These are phyloP conservation scores for Knipowitschia caucasica DNA, from an alignment of 2,797 vertebrate genomes.

Conservation along the genomic window DNA sequence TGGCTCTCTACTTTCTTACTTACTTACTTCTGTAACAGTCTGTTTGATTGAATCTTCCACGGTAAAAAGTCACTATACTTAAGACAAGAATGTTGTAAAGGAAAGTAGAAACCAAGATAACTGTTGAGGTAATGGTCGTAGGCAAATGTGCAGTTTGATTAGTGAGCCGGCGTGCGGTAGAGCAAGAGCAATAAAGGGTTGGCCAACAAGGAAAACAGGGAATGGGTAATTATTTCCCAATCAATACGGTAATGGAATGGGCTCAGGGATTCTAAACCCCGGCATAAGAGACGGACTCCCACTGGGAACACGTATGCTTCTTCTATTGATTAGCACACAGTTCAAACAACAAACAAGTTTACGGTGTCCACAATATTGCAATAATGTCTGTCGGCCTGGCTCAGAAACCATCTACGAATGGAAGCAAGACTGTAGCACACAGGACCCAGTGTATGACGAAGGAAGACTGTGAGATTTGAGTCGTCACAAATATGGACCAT, in stretches of 20 bases:
- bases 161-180: background rate
- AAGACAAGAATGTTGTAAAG: slow-evolving; percentile 12
- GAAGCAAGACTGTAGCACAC: too few species aligned
- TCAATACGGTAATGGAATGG: slow-evolving; percentile 47
- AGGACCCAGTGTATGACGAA: too few species aligned
- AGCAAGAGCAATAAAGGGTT: slow-evolving; percentile 4
- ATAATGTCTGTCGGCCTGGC: background rate
- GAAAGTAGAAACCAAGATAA: slow-evolving; percentile 12
- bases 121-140: slow-evolving; percentile 3
- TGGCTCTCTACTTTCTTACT: too few species aligned
- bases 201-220: slow-evolving; percentile 22
- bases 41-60: slow-evolving; percentile 43
- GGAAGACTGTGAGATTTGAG: too few species aligned
- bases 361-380: background rate
- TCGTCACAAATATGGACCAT: too few species aligned
- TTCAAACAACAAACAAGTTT: slow-evolving; percentile 3
- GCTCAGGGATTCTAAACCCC: slow-evolving; percentile 33
- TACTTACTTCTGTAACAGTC: too few species aligned
- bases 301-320: slow-evolving; percentile 19
- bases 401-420: too few species aligned
- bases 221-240: slow-evolving; percentile 55
- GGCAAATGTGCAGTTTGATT: background rate
- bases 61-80: slow-evolving; percentile 20
- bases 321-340: slow-evolving; percentile 27
- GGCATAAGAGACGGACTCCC: slow-evolving; percentile 29